phyloP scores from a whole-genome alignment of 2,888 invertebrate species.

The Hofmannophila pseudospretella region DNA sequence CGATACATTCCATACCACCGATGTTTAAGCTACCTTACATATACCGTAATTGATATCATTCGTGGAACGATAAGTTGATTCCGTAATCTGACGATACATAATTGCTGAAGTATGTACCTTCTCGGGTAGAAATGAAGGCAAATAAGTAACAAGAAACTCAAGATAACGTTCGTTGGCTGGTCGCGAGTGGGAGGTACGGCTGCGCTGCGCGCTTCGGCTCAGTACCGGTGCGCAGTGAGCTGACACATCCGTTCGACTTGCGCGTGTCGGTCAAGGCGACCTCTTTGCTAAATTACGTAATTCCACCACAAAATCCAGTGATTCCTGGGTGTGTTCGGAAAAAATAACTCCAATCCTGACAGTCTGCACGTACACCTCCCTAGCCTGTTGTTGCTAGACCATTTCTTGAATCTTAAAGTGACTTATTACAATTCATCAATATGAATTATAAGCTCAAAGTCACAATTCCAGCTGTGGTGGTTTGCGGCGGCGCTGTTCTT shows the following conservation, averaged over 20 bases:
- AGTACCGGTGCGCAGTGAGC: conserved; percentile 71
- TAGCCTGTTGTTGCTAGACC: conserved; percentile 38
- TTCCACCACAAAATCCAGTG: conserved; percentile 59
- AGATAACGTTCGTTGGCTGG: conserved; percentile 57
- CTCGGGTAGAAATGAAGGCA: conserved; percentile 58
- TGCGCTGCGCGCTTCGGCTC: conserved; percentile 62
- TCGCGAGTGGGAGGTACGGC: conserved; percentile 65
- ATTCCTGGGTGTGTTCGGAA: conserved; percentile 70
- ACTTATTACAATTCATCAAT: conserved; percentile 34
- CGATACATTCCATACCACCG: too few species aligned
- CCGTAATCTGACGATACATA: conserved; percentile 62
- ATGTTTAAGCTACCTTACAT: too few species aligned
- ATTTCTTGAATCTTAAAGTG: conserved; percentile 27
- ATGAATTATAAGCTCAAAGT: conserved; percentile 75
- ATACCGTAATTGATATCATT: conserved; percentile 33
- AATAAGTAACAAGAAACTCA: conserved; percentile 68
- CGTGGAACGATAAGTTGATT: conserved; percentile 47
- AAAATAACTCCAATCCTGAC: conserved; percentile 43
- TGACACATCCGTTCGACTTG: conserved; percentile 73
- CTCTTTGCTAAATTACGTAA: conserved; percentile 73
- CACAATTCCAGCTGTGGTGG: conserved; percentile 68
- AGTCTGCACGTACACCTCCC: conserved; percentile 46
- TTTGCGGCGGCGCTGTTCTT: conserved; percentile 73
- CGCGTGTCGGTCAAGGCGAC: conserved; percentile 74
- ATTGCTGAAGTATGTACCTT: conserved; percentile 39